Evolutionary conservation across 2,797 vertebrate species (phyloP).

Genomic region (Siniperca undulata): DNA sequence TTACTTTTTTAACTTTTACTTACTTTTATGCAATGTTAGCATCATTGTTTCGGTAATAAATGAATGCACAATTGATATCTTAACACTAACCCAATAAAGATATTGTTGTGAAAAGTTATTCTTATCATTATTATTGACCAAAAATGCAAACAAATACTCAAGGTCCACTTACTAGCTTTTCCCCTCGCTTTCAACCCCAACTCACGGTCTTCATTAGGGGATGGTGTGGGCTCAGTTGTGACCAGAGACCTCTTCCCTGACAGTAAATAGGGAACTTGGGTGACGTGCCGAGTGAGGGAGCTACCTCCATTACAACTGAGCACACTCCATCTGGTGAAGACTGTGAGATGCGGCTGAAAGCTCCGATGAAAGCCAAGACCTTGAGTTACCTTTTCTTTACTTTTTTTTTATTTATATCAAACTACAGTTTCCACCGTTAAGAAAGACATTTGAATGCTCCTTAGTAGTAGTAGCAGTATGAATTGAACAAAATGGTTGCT

Average conservation of each 20-base stretch:
- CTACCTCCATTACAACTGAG: not conserved
- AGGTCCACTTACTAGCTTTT: no score
- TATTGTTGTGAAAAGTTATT: no score
- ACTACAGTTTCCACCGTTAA: not conserved
- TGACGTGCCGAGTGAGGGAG: not conserved
- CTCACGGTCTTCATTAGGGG: no score
- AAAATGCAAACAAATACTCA: no score
- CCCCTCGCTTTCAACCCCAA: no score
- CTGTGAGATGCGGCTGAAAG: not conserved
- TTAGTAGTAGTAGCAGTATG: no score
- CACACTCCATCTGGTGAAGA: not conserved
- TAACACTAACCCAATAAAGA: not conserved
- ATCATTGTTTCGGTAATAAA: not conserved
- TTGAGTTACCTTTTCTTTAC: no score
- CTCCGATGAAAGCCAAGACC: not conserved
- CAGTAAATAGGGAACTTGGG: no score
- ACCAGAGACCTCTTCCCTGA: no score
- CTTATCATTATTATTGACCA: no score
- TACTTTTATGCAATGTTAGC: not conserved
- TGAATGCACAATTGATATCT: not conserved
- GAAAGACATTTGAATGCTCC: not conserved
- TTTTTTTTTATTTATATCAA: no score
- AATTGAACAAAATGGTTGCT: not conserved
- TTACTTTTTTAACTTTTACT: not conserved
- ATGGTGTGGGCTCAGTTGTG: no score